Conservation (phyloP, 1,140 invertebrate genomes). For the Temnothorax curvispinosus region DNA sequence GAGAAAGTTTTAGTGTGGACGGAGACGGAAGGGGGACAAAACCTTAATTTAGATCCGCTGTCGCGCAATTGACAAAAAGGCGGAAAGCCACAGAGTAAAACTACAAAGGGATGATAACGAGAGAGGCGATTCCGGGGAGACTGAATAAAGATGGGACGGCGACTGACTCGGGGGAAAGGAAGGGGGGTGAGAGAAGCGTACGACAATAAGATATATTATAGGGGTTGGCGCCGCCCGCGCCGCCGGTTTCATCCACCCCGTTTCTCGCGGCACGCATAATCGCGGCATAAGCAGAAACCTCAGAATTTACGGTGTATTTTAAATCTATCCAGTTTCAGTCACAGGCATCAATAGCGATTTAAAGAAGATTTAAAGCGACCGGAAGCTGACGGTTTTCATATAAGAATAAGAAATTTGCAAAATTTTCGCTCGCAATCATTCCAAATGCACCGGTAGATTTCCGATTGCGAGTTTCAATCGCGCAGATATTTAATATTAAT, state of each 20-base stretch:
- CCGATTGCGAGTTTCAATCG: background rate
- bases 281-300: slow-evolving; percentile 35
- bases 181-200: background rate
- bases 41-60: slow-evolving; percentile 47
- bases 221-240: slow-evolving; percentile 6
- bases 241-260: background rate
- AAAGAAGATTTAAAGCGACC: background rate
- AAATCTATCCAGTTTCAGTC: background rate
- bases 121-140: slow-evolving; percentile 44
- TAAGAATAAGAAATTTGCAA: background rate
- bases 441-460: background rate
- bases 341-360: background rate
- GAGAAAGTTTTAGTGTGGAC: slow-evolving; percentile 37
- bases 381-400: background rate
- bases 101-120: slow-evolving; percentile 55
- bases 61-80: slow-evolving; percentile 48
- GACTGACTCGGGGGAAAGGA: background rate
- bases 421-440: background rate
- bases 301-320: background rate
- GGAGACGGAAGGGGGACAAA: background rate
- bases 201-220: slow-evolving; percentile 59
- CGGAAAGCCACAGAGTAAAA: slow-evolving; percentile 36
- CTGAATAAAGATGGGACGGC: slow-evolving; percentile 1
- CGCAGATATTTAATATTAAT: slow-evolving; percentile 25
- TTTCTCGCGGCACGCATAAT: slow-evolving; percentile 48